Conservation (phyloP, 2,888 invertebrate genomes). For the Dinocampus coccinellae region DNA sequence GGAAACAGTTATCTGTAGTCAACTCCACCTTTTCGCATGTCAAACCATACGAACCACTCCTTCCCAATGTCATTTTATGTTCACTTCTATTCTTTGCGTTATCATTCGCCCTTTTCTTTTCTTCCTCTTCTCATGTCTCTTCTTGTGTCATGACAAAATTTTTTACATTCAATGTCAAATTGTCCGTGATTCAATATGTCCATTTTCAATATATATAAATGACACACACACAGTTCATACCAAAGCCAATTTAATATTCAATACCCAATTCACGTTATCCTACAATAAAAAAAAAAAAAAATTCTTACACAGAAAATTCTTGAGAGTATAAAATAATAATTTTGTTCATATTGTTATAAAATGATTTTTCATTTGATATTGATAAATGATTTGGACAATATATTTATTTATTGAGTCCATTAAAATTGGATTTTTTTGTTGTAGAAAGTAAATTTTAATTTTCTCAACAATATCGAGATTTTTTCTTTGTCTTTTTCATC, state of each 20-base stretch:
- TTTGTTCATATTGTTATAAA: not conserved
- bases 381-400: too few relatives aligned
- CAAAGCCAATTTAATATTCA: not conserved
- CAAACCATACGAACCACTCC: slow-evolving; percentile 28
- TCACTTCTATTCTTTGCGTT: not conserved
- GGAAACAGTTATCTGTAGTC: slow-evolving; percentile 49
- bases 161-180: not conserved
- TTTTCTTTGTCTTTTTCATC: not conserved
- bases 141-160: not conserved
- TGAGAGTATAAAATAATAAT: slow-evolving; percentile 12
- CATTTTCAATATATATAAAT: not conserved
- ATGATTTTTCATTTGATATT: not conserved
- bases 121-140: not conserved
- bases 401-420: not conserved
- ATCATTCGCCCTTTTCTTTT: not conserved
- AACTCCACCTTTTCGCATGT: slow-evolving; percentile 38
- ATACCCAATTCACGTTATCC: not conserved
- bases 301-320: not conserved
- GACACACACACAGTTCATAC: too few relatives aligned
- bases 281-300: not conserved
- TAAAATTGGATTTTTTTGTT: slow-evolving; percentile 42
- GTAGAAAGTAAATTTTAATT: slow-evolving; percentile 47
- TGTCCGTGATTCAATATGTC: slow-evolving; percentile 11
- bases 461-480: not conserved
- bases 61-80: slow-evolving; percentile 29